A percentile compares a stretch with the other conserved stretches of the same genome.
Evolutionary conservation across 2,888 invertebrate species (phyloP).

Genomic region (Drosophila colorata): DNA sequence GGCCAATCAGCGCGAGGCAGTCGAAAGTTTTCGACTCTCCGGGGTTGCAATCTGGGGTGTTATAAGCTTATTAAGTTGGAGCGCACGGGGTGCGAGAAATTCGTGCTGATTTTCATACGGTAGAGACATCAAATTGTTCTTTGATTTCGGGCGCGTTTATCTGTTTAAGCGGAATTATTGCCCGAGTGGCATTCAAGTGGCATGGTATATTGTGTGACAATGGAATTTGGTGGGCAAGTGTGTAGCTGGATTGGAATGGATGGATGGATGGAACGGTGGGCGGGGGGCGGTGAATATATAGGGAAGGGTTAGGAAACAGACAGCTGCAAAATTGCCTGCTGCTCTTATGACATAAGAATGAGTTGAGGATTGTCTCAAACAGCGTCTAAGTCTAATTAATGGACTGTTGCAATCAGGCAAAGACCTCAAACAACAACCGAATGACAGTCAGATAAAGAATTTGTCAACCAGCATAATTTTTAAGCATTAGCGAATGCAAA

Average conservation of each 20-base stretch:
- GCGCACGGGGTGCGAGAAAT: constrained; percentile 12
- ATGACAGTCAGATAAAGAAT: constrained; percentile 37
- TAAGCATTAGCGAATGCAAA: constrained; percentile 77
- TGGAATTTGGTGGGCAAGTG: constrained; percentile 46
- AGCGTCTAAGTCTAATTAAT: constrained; percentile 68
- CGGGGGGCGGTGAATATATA: not conserved
- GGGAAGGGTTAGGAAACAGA: not conserved
- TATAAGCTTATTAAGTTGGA: constrained; percentile 73
- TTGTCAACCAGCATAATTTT: constrained; percentile 83
- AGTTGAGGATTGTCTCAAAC: constrained; percentile 24
- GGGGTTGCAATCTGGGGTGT: constrained; percentile 68
- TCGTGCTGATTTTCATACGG: constrained; percentile 35
- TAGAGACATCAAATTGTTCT: constrained; percentile 62
- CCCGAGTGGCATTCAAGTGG: constrained; percentile 50
- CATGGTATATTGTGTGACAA: constrained; percentile 31
- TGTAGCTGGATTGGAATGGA: constrained; percentile 9
- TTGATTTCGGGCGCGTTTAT: constrained; percentile 68
- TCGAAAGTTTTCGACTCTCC: constrained; percentile 44
- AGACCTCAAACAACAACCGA: constrained; percentile 27
- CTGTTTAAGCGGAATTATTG: constrained; percentile 80
- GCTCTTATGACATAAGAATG: constrained; percentile 2
- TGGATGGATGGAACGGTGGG: not conserved
- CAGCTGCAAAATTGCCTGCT: constrained; percentile 57
- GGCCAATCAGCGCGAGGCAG: constrained; percentile 54
- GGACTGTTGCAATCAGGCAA: constrained; percentile 58